phyloP scores from a whole-genome alignment of 2,797 vertebrate species.

The Oreochromis mossambicus region DNA sequence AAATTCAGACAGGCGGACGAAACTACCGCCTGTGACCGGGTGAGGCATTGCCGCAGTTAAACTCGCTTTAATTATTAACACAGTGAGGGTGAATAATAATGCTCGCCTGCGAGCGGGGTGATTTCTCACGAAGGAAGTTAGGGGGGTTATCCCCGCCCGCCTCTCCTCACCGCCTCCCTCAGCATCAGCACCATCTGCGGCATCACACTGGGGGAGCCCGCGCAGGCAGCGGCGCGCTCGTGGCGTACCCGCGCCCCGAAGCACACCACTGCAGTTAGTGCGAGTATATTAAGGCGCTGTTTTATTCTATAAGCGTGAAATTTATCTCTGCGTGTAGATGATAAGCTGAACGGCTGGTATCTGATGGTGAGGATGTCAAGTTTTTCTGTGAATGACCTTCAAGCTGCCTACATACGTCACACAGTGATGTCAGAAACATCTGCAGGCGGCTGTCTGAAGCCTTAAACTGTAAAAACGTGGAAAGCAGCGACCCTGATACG shows the following conservation, averaged over 20 bases:
- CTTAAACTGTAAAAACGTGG: not conserved
- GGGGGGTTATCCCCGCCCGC: conserved; percentile 6
- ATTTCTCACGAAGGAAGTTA: conserved; percentile 29
- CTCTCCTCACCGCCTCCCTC: conserved; percentile 4
- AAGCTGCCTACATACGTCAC: conserved; percentile 8
- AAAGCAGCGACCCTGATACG: not conserved
- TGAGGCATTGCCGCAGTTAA: conserved; percentile 48
- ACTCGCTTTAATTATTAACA: conserved; percentile 11
- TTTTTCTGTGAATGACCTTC: conserved; percentile 53
- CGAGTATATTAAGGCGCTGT: conserved; percentile 8
- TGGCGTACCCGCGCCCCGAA: conserved; percentile 30
- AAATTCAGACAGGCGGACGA: conserved; percentile 67
- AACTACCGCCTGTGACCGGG: conserved; percentile 79
- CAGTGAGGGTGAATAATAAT: conserved; percentile 35
- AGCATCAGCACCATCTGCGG: conserved; percentile 53
- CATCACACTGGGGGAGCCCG: conserved; percentile 14
- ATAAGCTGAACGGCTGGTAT: not conserved
- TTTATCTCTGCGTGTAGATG: not conserved
- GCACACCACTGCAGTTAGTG: conserved; percentile 56
- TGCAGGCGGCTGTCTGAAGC: conserved; percentile 1
- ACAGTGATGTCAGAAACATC: conserved; percentile 23
- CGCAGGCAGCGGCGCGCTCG: conserved; percentile 20
- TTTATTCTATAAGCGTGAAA: not conserved
- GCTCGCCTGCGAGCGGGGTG: not conserved
- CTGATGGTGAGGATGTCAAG: not conserved